Evolutionary conservation across 2,888 invertebrate genomes (phyloP), one percentile per base, ranked within the genome.

Genomic region (Xestia c-nigrum): DNA sequence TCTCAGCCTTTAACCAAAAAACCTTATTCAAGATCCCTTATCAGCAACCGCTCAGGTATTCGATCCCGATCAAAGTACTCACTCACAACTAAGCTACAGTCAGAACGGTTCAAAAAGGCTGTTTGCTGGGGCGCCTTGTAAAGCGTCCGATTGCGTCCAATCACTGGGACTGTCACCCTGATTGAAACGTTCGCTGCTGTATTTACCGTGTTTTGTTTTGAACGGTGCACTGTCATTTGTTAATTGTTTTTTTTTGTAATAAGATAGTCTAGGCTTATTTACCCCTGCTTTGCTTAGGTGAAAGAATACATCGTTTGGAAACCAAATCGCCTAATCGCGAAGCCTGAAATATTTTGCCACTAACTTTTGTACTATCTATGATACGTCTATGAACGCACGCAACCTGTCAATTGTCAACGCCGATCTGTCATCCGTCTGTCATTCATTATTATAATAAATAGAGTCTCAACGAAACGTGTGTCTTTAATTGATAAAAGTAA

Each of bases 61-160:
- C 40, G 21, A 68, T 59, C 71, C 24, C 46, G 55, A 78, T 83
- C 80, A 66, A 71, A 74, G 50, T 52, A 46, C 43, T 40, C 61
- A n/a, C 43, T 40, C 24, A 63, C 38, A 50, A 43, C 52, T 76
- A 69, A 72, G 52, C 66, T 85, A 57, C 40, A 61, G 63, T 40
- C 59, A 59, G 31, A 16, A 16, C 40, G 47, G 61, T 50, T 67
- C 77, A 82, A 78, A 85, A 87, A 81, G 73, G 66, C 71, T 84
- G 82, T 84, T 87, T 90, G 80, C 59, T 78, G 43, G 76, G 65
- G 79, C 74, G 70, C 68, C 71, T 76, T 69, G 71, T 74, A 85
- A 78, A 83, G 73, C 85, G 85, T 87, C 84, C 89, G 88, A 89
- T 89, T 89, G 89, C 89, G 82, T 88, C 88, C 91, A 90, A 92